Conservation (phyloP, 1,140 invertebrate genomes). For the Heliconius himera region DNA sequence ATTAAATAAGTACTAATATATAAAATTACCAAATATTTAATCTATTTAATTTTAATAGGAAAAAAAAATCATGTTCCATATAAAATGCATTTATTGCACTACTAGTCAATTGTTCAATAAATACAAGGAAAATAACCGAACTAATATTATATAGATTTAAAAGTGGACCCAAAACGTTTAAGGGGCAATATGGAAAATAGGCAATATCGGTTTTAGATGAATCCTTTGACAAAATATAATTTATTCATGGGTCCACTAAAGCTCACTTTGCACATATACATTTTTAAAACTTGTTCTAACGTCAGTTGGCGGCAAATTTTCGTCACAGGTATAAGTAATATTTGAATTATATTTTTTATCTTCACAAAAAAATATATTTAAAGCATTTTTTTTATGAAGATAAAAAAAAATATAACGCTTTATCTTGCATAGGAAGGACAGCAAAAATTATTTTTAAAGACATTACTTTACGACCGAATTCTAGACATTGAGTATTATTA, state of each 20-base stretch:
- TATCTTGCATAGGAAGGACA: too few relatives aligned
- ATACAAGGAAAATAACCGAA: not conserved
- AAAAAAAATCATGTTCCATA: too few relatives aligned
- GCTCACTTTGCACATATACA: conserved; percentile 5
- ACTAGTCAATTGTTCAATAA: not conserved
- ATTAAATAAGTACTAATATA: not conserved
- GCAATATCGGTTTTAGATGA: conserved; percentile 20
- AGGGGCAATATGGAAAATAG: conserved; percentile 21
- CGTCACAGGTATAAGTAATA: too few relatives aligned
- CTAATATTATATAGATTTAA: not conserved
- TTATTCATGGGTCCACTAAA: conserved; percentile 27
- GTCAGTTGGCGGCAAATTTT: not conserved
- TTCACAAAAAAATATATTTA: too few relatives aligned
- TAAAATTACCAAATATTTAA: too few relatives aligned
- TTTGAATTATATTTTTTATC: not conserved
- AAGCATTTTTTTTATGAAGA: not conserved
- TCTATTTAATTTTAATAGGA: too few relatives aligned
- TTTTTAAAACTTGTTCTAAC: not conserved
- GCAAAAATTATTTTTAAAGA: too few relatives aligned
- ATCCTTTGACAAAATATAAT: conserved; percentile 28
- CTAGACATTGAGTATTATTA: too few relatives aligned
- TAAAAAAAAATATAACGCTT: too few relatives aligned
- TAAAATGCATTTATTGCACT: too few relatives aligned
- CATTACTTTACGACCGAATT: too few relatives aligned
- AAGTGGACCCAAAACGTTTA: not conserved